phyloP scores from a whole-genome alignment of 2,888 invertebrate species.

The Notocelia uddmanniana region DNA sequence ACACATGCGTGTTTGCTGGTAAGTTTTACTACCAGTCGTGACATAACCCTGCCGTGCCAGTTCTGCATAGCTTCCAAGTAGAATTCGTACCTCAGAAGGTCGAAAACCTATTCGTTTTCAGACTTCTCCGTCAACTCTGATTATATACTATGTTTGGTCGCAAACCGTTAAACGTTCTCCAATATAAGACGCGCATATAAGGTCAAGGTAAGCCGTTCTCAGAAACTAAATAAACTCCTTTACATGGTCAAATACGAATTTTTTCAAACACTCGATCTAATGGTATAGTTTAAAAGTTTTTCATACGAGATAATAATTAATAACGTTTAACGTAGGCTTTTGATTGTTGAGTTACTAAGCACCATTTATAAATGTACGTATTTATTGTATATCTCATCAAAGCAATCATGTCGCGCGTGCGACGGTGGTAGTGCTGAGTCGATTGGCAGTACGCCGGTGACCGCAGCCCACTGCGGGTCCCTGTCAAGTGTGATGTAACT shows the following conservation, averaged over 20 bases:
- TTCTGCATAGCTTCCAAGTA: no score
- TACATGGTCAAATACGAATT: conserved; percentile 42
- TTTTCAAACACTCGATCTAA: conserved; percentile 22
- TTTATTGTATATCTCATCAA: conserved; percentile 66
- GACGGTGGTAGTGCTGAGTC: conserved; percentile 51
- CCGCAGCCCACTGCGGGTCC: conserved; percentile 71
- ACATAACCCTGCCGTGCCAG: no score
- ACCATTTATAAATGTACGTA: conserved; percentile 60
- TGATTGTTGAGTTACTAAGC: conserved; percentile 65
- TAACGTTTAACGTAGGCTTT: conserved; percentile 60
- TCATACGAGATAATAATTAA: conserved; percentile 56
- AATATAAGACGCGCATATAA: conserved; percentile 26
- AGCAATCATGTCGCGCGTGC: conserved; percentile 63
- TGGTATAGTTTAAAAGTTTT: conserved; percentile 47
- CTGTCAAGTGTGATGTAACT: conserved; percentile 56
- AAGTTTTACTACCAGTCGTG: conserved; percentile 49
- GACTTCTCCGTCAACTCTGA: background rate
- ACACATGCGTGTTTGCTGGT: conserved; percentile 63
- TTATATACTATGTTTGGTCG: background rate
- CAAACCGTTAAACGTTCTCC: conserved; percentile 22
- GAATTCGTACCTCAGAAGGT: background rate
- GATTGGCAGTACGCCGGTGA: conserved; percentile 74
- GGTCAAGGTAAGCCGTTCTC: conserved; percentile 35
- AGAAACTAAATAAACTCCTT: conserved; percentile 35
- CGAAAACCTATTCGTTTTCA: background rate